phyloP scores from a whole-genome alignment of 2,113 vertebrate genomes.

The Python bivittatus region DNA sequence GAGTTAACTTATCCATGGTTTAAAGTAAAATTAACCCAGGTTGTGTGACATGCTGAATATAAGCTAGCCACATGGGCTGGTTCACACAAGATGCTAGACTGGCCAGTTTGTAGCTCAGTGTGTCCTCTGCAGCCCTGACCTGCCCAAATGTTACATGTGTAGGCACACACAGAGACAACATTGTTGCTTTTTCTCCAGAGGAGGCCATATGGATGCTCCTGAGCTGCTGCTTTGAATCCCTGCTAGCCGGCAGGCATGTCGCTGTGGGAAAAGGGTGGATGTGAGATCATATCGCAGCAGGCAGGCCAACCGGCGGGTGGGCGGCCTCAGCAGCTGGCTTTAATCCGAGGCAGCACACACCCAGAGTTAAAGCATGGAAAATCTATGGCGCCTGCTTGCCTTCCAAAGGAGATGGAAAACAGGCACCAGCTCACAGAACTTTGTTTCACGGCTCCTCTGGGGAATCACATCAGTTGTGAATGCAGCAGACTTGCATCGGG shows the following conservation, averaged over 20 bases:
- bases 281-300: neutral
- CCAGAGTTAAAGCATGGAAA: constrained; percentile 17
- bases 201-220: neutral
- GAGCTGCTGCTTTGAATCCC: neutral
- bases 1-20: neutral
- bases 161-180: neutral
- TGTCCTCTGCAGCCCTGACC: neutral
- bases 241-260: neutral
- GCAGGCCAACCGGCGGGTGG: neutral
- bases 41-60: neutral
- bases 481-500: neutral
- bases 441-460: neutral
- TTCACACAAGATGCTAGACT: neutral
- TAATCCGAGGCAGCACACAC: neutral
- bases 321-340: neutral
- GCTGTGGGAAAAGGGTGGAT: neutral
- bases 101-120: neutral
- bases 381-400: neutral
- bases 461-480: neutral
- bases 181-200: neutral
- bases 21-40: neutral
- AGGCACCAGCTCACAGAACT: neutral
- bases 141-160: neutral
- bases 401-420: neutral
- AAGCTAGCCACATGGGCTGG: neutral